Evolutionary conservation across 2,797 vertebrate genomes (phyloP), one percentile per base, ranked within the genome.

Genomic region (Hippoglossus hippoglossus): DNA sequence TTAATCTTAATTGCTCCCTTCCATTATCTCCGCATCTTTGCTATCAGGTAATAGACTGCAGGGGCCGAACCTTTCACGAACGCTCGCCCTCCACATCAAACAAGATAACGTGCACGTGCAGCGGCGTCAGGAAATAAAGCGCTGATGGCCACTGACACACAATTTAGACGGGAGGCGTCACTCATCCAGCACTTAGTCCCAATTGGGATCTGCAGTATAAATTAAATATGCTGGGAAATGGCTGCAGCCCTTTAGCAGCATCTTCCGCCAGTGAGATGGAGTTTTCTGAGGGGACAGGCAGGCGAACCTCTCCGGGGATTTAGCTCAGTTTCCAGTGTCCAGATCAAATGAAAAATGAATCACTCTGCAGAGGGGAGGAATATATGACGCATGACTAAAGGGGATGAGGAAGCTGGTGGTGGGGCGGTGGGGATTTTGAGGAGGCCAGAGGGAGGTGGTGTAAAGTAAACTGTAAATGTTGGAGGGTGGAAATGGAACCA

Each of bases 271-370:
- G 68, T 1, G 28, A 77, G 70, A 68, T 58, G 59, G 59, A 66
- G 62, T 60, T 76, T 80, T 73, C 51, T 66, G 34, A 64, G 60
- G 66, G 76, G 72, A 73, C 72, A 54, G 81, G 70, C 67, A 25
- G 66, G 6, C 2, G 31, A 77, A 83, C 77, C 57, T 86, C 73
- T 82, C 67, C 34, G 65, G 75, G 72, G 76, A 64, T 79, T 86
- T 80, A 77, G 63, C 57, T 77, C 71, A 22, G 22, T 22, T 79
- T 79, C 57, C 63, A 83, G 71, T 74, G 82, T 86, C 85, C 80
- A 90, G 74, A 89, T 81, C 78, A 79, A 87, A 89, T 92, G 75
- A 89, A 80, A 90, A 92, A 91, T 86, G 69, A 87, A 82, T 89
- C 66, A 73, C 62, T 75, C 78, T 80, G 67, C 74, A 73, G 57